Base-by-base conservation (phyloP, 2,113 vertebrate species). In the Oncorhynchus kisutch region DNA sequence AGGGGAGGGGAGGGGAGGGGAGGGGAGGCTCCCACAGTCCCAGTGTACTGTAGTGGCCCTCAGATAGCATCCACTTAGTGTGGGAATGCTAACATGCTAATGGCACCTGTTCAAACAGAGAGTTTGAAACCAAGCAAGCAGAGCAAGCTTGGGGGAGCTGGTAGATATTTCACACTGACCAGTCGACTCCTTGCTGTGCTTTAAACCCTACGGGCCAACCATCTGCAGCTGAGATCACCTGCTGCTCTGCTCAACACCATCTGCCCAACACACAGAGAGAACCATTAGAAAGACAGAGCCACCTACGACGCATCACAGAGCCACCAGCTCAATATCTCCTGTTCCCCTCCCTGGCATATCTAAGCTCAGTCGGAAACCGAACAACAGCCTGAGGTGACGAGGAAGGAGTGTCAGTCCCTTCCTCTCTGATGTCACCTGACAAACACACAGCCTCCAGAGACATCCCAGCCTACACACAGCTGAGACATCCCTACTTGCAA, bases 21-120 rank as follows among this genome's bases (percentile, higher is more conserved):
- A 12, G 11, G 67, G 29, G 7, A 14, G 12, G 29, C 27, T 68
- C 31, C 29, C 31, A 34, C 14, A 31, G 14, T 34, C 51, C 51
- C 51, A 16, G 51, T 54, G 51, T 54, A 14, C 16, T 54, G 51
- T 18, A 54, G 51, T 54, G 51, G 51, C 51, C 51, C 16, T 54
- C 51, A 16, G 14, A 62, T 16, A 13, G 13, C n/a, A 62, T 62
- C 59, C 59, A 62, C 18, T 62, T 70, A 51, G 25, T 64, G 64
- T 60, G 34, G 24, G 57, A 49, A 29, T 31, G 66, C 73, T 60
- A 73, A 72, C 60, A 49, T 6, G 39, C n/a, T 48, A 70, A 12
- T 70, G 54, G 51, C 70, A 78, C 51, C 70, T 75, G 72, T 75
- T 71, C 72, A 71, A 75, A 75, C 73, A 78, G 67, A 62, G 1